phyloP scores from a whole-genome alignment of 2,888 invertebrate genomes.

The Apamea epomidion region DNA sequence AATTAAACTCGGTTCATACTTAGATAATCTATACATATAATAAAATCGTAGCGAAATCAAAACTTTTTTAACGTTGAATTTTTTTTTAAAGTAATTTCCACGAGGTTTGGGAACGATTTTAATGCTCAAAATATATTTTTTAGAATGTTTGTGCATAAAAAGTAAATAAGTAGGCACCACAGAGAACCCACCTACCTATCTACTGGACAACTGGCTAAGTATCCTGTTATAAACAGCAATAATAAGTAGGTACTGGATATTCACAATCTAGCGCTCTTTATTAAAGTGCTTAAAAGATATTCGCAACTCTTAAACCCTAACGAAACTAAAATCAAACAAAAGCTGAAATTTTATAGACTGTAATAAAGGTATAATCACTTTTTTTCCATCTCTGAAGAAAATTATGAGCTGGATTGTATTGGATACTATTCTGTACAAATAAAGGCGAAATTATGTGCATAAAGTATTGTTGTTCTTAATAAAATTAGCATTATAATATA shows the following conservation, averaged over 20 bases:
- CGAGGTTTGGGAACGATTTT: background rate
- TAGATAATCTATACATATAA: background rate
- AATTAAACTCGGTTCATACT: background rate
- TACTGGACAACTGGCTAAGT: background rate
- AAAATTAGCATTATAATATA: slow-evolving; percentile 36
- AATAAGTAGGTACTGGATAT: background rate
- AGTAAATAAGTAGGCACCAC: background rate
- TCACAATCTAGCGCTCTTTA: background rate
- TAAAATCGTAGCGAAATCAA: background rate
- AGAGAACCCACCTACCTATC: background rate
- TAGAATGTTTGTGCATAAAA: background rate
- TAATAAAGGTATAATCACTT: background rate
- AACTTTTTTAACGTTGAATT: background rate
- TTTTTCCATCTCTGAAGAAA: background rate
- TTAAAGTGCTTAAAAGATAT: background rate
- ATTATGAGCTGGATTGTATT: background rate
- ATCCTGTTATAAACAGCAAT: background rate
- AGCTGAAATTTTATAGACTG: background rate
- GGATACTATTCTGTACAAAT: slow-evolving; percentile 21
- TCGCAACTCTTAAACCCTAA: background rate
- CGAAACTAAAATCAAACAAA: background rate
- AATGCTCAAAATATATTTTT: background rate
- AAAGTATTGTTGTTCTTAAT: slow-evolving; percentile 13
- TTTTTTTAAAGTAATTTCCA: no score
- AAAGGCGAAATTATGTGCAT: slow-evolving; percentile 36